Percentiles rank a stretch among this genome's conserved stretches.
Evolutionary conservation across 2,113 vertebrate species (phyloP).

Genomic region (Chionis minor): DNA sequence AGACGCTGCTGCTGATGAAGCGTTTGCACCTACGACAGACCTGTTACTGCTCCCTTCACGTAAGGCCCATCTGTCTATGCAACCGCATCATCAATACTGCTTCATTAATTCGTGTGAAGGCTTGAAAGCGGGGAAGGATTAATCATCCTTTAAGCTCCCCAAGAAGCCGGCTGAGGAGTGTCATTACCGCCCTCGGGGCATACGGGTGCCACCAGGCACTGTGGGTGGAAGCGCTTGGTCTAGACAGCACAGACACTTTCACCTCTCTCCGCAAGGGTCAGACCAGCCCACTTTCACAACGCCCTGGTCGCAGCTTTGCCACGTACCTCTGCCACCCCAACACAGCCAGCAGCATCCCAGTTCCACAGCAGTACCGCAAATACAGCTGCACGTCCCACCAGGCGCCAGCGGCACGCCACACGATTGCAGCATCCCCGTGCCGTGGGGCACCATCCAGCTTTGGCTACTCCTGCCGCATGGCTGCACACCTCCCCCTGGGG

Average conservation of each 20-base stretch:
- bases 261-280: rapidly evolving
- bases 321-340: background rate
- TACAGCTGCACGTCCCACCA: rapidly evolving
- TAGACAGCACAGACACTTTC: background rate
- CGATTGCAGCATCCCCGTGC: rapidly evolving
- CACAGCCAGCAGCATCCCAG: background rate
- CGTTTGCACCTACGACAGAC: background rate
- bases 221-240: background rate
- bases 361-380: background rate
- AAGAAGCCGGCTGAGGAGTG: background rate
- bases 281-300: rapidly evolving
- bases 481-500: rapidly evolving
- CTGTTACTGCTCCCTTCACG: background rate
- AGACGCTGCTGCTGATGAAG: background rate
- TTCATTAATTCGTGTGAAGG: background rate
- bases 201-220: background rate
- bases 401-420: background rate
- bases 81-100: background rate
- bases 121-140: background rate
- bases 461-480: no score
- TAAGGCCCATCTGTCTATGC: rapidly evolving
- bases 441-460: background rate
- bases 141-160: background rate
- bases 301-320: background rate
- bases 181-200: rapidly evolving